Conservation (phyloP, 2,888 invertebrate species). For the Euplexia lucipara region DNA sequence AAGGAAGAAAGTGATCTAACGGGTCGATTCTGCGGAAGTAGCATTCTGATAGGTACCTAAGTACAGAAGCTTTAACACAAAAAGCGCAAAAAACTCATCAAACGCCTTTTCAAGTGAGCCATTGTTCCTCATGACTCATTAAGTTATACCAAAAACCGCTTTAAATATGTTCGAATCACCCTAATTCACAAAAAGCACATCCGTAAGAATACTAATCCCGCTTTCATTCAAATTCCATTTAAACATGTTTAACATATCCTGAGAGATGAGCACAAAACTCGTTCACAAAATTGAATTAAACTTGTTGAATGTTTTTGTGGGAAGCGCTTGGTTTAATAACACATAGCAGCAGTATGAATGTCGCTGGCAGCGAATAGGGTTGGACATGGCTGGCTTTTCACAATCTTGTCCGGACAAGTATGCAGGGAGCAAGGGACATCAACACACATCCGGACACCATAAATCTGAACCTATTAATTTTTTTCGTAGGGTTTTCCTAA, state of each 20-base stretch:
- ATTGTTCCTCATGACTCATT: too few species aligned
- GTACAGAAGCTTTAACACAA: too few species aligned
- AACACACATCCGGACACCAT: too few species aligned
- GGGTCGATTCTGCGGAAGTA: too few species aligned
- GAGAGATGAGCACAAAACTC: constrained; percentile 33
- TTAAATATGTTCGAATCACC: background rate
- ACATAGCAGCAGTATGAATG: constrained; percentile 47
- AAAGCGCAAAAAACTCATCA: too few species aligned
- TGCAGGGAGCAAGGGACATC: too few species aligned
- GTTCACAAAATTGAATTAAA: constrained; percentile 49
- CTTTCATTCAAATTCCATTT: constrained; percentile 31
- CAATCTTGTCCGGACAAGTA: too few species aligned
- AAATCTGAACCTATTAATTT: too few species aligned
- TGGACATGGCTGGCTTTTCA: too few species aligned
- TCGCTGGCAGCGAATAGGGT: constrained; percentile 54
- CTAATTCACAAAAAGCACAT: constrained; percentile 13
- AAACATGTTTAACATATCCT: constrained; percentile 34
- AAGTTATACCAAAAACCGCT: background rate
- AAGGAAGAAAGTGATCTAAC: background rate
- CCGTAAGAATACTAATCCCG: background rate
- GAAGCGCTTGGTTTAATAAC: constrained; percentile 50
- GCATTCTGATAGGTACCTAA: too few species aligned
- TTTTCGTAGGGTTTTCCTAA: too few species aligned
- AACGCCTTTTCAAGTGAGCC: too few species aligned
- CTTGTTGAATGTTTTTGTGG: constrained; percentile 55